Evolutionary conservation across 2,888 invertebrate species (phyloP).

Genomic region (Drosophila infuscata): DNA sequence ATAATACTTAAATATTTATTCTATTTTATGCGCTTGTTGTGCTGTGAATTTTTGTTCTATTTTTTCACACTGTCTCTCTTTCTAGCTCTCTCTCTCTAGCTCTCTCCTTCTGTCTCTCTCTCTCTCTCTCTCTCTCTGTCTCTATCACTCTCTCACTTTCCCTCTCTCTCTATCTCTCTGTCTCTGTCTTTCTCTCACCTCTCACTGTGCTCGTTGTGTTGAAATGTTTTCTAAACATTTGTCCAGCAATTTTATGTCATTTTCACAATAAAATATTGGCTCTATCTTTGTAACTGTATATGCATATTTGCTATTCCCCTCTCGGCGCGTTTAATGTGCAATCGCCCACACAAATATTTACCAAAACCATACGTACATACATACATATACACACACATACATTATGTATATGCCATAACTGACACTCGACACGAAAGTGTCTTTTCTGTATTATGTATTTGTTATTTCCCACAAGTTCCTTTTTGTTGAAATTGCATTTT

Average conservation of each 20-base stretch:
- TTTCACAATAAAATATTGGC: conserved; percentile 60
- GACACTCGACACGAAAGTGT: conserved; percentile 14
- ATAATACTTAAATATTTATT: conserved; percentile 48
- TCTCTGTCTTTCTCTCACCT: conserved; percentile 15
- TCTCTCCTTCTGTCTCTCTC: conserved; percentile 8
- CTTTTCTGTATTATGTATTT: conserved; percentile 5
- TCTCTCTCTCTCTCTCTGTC: conserved; percentile 6
- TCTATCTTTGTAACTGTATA: conserved; percentile 40
- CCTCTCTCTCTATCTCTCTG: conserved; percentile 9
- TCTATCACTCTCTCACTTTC: conserved; percentile 2
- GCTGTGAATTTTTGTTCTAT: conserved; percentile 64
- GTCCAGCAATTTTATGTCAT: conserved; percentile 57
- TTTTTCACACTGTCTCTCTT: conserved; percentile 20
- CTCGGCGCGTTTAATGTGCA: conserved; percentile 46
- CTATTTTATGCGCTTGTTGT: conserved; percentile 75
- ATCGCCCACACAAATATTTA: conserved; percentile 31
- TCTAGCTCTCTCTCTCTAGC: conserved; percentile 3
- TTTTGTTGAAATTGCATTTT: conserved; percentile 44
- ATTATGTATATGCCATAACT: conserved; percentile 4
- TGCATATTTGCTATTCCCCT: conserved; percentile 34
- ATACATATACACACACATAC: conserved; percentile 8
- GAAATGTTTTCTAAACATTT: conserved; percentile 67
- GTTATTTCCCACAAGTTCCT: conserved; percentile 27
- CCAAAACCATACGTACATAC: conserved; percentile 6
- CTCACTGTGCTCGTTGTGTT: conserved; percentile 42